Conservation (phyloP, 1,140 invertebrate species). For the Zaprionus gabonicus region DNA sequence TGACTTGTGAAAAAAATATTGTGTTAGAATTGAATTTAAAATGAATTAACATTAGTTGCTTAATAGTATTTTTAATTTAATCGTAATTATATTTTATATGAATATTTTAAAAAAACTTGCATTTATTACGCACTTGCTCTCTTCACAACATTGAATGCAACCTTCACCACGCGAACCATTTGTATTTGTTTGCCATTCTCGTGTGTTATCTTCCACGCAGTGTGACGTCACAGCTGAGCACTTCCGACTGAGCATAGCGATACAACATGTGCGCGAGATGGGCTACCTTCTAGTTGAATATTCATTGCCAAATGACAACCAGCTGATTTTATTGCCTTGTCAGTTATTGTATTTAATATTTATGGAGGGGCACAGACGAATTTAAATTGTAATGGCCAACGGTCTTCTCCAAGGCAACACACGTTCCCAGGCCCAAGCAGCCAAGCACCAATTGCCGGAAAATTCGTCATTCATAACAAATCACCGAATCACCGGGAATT, state of each 20-base stretch:
- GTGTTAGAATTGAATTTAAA: no score
- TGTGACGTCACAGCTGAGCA: not conserved
- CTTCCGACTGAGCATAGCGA: not conserved
- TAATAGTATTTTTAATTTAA: no score
- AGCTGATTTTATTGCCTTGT: slow-evolving; percentile 40
- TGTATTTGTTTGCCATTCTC: not conserved
- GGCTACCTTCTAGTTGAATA: slow-evolving; percentile 13
- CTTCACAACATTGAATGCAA: not conserved
- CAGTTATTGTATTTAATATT: slow-evolving; percentile 38
- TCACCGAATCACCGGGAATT: slow-evolving; percentile 10
- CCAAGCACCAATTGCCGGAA: not conserved
- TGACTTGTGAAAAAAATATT: no score
- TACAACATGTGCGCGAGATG: not conserved
- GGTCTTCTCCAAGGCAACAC: slow-evolving; percentile 20
- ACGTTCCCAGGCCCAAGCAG: not conserved
- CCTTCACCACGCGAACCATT: not conserved
- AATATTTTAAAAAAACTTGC: not conserved
- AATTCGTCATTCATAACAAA: not conserved
- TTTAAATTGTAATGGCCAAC: slow-evolving; percentile 44
- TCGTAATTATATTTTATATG: not conserved
- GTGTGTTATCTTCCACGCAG: not conserved
- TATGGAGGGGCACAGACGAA: slow-evolving; percentile 34
- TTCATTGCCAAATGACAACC: slow-evolving; percentile 16
- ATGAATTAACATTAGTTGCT: no score
- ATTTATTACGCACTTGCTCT: not conserved